Conservation (phyloP, 1,140 invertebrate species). For the Dinoponera quadriceps region DNA sequence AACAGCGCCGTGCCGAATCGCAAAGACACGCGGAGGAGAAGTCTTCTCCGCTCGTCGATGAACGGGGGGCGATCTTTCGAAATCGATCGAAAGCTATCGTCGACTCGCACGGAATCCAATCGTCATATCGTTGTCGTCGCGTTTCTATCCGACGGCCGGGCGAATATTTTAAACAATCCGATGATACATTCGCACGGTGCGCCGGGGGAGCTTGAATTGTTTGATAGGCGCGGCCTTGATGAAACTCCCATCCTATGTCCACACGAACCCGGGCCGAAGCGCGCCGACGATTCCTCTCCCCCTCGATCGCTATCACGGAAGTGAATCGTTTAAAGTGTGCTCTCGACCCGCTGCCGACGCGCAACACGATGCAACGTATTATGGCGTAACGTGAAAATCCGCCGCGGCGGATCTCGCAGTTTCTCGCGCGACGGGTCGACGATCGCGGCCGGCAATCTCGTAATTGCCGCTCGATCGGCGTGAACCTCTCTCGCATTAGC, state of each 20-base stretch:
- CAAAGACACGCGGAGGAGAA: too few species aligned
- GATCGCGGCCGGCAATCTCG: neutral
- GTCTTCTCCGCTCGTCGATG: too few species aligned
- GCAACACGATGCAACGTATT: slow-evolving; percentile 13
- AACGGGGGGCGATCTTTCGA: too few species aligned
- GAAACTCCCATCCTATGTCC: slow-evolving; percentile 66
- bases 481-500: neutral
- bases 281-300: slow-evolving; percentile 27
- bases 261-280: slow-evolving; percentile 40
- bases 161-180: slow-evolving; percentile 43
- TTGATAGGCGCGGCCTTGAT: slow-evolving; percentile 66
- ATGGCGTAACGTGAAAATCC: slow-evolving; percentile 8
- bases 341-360: slow-evolving; percentile 52
- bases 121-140: neutral
- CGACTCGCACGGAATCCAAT: neutral
- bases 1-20: neutral
- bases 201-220: slow-evolving; percentile 41
- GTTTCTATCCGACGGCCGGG: slow-evolving; percentile 6
- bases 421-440: neutral
- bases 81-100: neutral
- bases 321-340: slow-evolving; percentile 74
- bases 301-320: slow-evolving; percentile 69
- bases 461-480: neutral
- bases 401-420: neutral
- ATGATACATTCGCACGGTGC: neutral